phyloP scores from a whole-genome alignment of 2,797 vertebrate species.

The Spinus olivaceus region DNA sequence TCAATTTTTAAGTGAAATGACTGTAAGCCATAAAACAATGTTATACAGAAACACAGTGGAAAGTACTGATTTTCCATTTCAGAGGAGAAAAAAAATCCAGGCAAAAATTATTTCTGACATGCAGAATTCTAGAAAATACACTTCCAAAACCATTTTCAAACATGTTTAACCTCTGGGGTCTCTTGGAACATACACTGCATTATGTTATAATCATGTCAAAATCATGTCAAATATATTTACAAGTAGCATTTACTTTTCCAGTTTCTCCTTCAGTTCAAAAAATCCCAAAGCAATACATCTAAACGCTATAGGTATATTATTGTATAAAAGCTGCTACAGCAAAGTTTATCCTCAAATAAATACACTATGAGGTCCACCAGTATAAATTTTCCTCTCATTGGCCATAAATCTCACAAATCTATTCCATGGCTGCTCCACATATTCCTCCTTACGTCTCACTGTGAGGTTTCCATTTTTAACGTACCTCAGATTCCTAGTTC shows the following conservation, averaged over 20 bases:
- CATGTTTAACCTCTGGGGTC: background rate
- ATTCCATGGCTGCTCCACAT: background rate
- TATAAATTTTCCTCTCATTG: background rate
- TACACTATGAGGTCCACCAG: background rate
- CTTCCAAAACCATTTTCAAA: background rate
- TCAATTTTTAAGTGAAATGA: background rate
- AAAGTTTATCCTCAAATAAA: background rate
- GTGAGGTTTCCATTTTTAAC: background rate
- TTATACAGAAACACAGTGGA: background rate
- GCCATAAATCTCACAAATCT: background rate
- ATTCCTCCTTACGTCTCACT: background rate
- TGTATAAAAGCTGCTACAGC: background rate
- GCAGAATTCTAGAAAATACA: background rate
- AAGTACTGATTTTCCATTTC: background rate
- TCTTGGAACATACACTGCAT: background rate
- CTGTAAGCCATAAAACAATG: background rate
- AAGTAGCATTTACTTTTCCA: background rate
- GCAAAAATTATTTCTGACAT: background rate
- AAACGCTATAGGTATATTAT: background rate
- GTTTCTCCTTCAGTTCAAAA: conserved; percentile 7
- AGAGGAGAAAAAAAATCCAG: background rate
- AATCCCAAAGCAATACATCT: conserved; percentile 8
- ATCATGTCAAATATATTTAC: background rate
- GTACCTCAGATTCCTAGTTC: background rate
- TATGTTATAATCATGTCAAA: background rate